These are phyloP conservation scores for Ruditapes philippinarum DNA, from an alignment of 1,140 invertebrate species.

Conservation along the genomic window DNA sequence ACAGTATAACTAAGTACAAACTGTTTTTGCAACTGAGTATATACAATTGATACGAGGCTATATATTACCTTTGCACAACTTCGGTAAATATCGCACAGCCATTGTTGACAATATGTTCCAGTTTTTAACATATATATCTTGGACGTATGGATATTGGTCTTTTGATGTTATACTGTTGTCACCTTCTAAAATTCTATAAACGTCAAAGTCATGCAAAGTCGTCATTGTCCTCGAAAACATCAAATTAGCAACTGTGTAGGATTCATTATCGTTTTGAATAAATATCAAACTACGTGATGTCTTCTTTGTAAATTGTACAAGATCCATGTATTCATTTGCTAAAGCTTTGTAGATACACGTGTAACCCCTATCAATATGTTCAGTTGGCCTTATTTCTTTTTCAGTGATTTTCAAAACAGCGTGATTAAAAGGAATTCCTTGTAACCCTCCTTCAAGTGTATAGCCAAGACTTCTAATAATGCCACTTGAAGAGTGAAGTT, in stretches of 20 bases:
- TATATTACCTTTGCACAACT: neutral
- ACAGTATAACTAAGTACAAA: too few species aligned
- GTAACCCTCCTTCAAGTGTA: neutral
- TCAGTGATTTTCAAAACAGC: constrained; percentile 28
- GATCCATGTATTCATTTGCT: neutral
- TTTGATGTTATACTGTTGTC: neutral
- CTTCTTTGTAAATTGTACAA: neutral
- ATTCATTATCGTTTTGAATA: neutral
- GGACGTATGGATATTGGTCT: neutral
- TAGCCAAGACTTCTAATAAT: neutral
- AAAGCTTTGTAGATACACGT: neutral
- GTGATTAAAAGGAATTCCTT: neutral
- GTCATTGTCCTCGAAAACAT: neutral
- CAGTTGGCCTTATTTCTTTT: neutral
- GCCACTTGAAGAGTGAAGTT: neutral
- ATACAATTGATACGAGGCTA: too few species aligned
- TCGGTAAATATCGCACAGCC: neutral
- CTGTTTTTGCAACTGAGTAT: too few species aligned
- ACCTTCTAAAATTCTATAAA: neutral
- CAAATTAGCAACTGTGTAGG: neutral
- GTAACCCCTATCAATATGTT: neutral
- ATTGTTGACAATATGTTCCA: neutral
- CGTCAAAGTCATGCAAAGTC: too few species aligned
- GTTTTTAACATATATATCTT: neutral
- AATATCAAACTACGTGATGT: neutral